Base-by-base conservation (phyloP, 2,113 vertebrate genomes). In the Butastur rufipennis region DNA sequence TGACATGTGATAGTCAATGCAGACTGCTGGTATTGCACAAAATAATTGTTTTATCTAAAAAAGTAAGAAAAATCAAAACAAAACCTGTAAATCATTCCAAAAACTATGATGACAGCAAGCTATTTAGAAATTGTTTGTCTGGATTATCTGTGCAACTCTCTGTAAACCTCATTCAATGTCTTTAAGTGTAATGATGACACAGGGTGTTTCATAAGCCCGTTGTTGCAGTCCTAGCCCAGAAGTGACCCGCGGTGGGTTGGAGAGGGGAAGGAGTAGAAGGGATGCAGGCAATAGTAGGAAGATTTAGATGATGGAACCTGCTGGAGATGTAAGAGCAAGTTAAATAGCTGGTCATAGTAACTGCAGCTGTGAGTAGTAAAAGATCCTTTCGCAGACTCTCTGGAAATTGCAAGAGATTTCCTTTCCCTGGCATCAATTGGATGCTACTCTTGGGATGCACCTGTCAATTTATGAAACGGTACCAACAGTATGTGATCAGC, bases 161-260 rank as follows among this genome's bases (percentile, higher is more conserved):
- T 58, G 36, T 78, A 71, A 84, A 21, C n/a, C 65, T 29, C 4
- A 38, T 77, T 75, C 47, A 75, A 4, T 68, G 20, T 42, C 40
- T 81, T 67, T 73, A 77, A 43, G 36, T 47, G 15, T 26, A 71
- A 32, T 67, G 55, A 38, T 34, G 42, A 45, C 38, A 47, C 15
- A 38, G 17, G 4, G 7, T 31, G 10, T 92, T 93, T 92, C 27
- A 14, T 67, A 59, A 89, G 47, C 36, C 13, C 16, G 38, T 82
- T 61, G 11, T 77, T 92, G 81, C 42, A 66, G n/a, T 36, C 52
- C 42, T 55, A 32, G 40, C 16, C 43, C 81, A 72, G 50, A 80
- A 75, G 18, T 0, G 0, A 65, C 16, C 17, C 62, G 10, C 13
- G 7, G 7, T 65, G 45, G 7, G 9, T 20, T 52, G 40, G 14